phyloP scores from a whole-genome alignment of 2,888 invertebrate genomes.

The Lithophane socia region DNA sequence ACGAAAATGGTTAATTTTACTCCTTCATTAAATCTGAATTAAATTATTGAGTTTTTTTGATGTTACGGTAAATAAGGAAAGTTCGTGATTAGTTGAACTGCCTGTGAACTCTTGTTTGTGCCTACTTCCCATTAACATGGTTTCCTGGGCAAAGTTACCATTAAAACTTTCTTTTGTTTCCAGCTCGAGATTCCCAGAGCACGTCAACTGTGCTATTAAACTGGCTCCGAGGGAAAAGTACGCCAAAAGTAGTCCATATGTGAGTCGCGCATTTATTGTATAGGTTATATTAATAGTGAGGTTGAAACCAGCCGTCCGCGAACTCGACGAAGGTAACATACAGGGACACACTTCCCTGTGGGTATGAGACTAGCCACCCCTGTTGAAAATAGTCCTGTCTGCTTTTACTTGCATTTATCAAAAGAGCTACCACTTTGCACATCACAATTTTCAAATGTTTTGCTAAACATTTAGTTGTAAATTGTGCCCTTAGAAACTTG shows the following conservation, averaged over 20 bases:
- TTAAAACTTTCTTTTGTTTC: slow-evolving; percentile 69
- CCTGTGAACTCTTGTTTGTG: not conserved
- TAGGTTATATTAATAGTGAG: slow-evolving; percentile 52
- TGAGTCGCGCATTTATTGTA: slow-evolving; percentile 73
- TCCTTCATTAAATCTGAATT: not conserved
- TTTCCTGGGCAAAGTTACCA: slow-evolving; percentile 8
- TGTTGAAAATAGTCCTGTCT: slow-evolving; percentile 44
- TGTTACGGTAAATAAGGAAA: not conserved
- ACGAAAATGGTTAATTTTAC: not conserved
- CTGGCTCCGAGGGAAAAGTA: slow-evolving; percentile 95
- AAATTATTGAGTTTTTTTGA: not conserved
- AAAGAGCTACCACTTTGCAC: slow-evolving; percentile 75
- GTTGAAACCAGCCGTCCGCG: slow-evolving; percentile 57
- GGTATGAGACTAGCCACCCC: slow-evolving; percentile 23
- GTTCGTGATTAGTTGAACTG: not conserved
- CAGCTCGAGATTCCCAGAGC: slow-evolving; percentile 95
- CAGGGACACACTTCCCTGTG: slow-evolving; percentile 17
- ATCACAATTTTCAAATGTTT: slow-evolving; percentile 79
- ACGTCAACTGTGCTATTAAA: slow-evolving; percentile 95
- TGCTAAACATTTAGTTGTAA: slow-evolving; percentile 73
- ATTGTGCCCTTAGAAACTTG: slow-evolving; percentile 76
- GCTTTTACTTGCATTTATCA: slow-evolving; percentile 74
- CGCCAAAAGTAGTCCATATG: slow-evolving; percentile 91
- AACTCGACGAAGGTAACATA: slow-evolving; percentile 26
- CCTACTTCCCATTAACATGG: not conserved